Conservation (phyloP, 30 jellyfish, hydroid and myxozoan genomes). For the Cassiopea andromeda region DNA sequence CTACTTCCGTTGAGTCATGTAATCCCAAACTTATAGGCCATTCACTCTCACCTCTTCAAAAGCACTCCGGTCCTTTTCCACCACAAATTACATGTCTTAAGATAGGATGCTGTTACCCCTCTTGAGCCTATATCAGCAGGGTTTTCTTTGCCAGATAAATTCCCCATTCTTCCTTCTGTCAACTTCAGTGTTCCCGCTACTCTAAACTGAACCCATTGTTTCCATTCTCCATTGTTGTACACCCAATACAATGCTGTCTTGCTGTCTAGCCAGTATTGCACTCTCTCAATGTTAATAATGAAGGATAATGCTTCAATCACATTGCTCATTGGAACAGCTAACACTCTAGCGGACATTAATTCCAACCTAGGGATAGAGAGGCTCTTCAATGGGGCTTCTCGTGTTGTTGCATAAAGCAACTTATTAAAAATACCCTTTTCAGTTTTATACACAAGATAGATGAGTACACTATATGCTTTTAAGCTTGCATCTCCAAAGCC, state of each 20-base stretch:
- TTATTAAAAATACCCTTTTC: slow-evolving; percentile 9
- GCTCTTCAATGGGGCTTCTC: slow-evolving; percentile 50
- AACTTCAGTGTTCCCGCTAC: slow-evolving; percentile 25
- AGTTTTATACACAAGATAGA: slow-evolving; percentile 33
- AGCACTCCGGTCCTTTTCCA: slow-evolving; percentile 50
- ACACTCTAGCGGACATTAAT: slow-evolving; percentile 28
- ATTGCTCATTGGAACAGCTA: slow-evolving; percentile 2
- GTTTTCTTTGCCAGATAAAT: slow-evolving; percentile 21
- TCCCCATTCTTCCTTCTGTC: slow-evolving; percentile 20
- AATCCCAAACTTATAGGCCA: slow-evolving; percentile 39
- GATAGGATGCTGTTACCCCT: slow-evolving; percentile 10
- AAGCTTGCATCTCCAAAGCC: slow-evolving; percentile 74
- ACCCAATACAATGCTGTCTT: slow-evolving; percentile 46
- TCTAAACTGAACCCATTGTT: slow-evolving; percentile 42
- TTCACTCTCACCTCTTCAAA: slow-evolving; percentile 11
- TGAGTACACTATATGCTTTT: slow-evolving; percentile 54
- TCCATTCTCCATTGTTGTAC: slow-evolving; percentile 30
- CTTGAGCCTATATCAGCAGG: slow-evolving; percentile 40
- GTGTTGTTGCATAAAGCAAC: slow-evolving; percentile 43
- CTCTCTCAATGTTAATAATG: not conserved
- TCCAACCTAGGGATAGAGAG: slow-evolving; percentile 27
- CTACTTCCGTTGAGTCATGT: slow-evolving; percentile 25
- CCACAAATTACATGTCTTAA: slow-evolving; percentile 18
- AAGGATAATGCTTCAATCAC: slow-evolving; percentile 7
- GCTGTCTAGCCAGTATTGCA: slow-evolving; percentile 4